Evolutionary conservation across 2,113 vertebrate species (phyloP), one percentile per base, ranked within the genome.

Genomic region (Eudyptes chrysolophus): DNA sequence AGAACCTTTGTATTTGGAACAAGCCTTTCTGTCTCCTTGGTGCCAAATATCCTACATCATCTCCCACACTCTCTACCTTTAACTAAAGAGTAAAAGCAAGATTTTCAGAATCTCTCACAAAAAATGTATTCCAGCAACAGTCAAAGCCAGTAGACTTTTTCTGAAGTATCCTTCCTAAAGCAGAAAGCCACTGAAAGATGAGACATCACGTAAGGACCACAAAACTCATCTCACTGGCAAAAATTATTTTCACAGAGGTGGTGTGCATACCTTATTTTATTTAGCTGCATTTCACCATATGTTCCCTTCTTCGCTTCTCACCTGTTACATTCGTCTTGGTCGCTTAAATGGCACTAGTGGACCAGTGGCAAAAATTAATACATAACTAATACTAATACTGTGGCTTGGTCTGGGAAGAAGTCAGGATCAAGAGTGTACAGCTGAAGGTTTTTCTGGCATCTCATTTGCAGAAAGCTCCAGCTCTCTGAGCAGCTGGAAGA

Each of bases 161-260:
- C 30, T 36, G 30, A 62, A 55, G 42, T 42, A 49, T 7, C 15
- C 25, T 57, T 92, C 36, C 13, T 42, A 65, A 84, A 61, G 7
- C 10, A 82, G 40, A 65, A 72, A 54, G 27, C 40, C n/a, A 44
- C 21, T n/a, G n/a, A 84, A 84, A 85, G 36, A 29, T 27, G 2
- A 81, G n/a, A n/a, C 10, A 57, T 34, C 18, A 55, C 0, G 0
- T 4, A 57, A 61, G 5, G 9, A 83, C 6, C 17, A 65, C 9
- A 55, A 68, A 90, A 51, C 3, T 69, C 25, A 61, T 42, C 14
- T 90, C 34, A 38, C 7, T 21, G 6, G 12, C 6, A 78, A 84
- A 65, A 68, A 13, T 5, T 13, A 42, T 6, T 40, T 81, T 42
- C 25, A 55, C 6, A 74, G 29, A 74, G 5, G 6, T 46, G 14